Conservation (phyloP, 2,113 vertebrate genomes). For the Sorex araneus region DNA sequence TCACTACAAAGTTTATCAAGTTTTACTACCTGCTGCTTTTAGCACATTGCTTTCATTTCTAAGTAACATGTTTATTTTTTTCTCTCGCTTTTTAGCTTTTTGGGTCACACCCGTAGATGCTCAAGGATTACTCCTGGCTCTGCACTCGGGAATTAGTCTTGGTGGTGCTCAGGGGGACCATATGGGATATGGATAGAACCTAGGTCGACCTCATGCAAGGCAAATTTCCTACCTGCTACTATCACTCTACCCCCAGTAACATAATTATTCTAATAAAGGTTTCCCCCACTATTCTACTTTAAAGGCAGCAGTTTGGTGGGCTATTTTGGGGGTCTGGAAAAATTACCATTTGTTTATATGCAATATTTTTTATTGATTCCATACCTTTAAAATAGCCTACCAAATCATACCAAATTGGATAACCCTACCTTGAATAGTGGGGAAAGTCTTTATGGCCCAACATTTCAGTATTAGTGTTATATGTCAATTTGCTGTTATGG, state of each 20-base stretch:
- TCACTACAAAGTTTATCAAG: slow-evolving; percentile 17
- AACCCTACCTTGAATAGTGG: background rate
- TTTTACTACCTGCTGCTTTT: slow-evolving; percentile 49
- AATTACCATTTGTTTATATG: no score
- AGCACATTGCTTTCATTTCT: slow-evolving; percentile 50
- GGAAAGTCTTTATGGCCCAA: background rate
- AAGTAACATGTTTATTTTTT: background rate
- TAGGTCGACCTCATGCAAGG: no score
- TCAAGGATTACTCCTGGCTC: no score
- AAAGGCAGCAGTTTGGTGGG: background rate
- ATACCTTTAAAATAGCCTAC: no score
- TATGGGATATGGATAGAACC: no score
- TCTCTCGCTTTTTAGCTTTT: no score
- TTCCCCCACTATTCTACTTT: background rate
- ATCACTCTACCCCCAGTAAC: background rate
- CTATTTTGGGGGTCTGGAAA: background rate
- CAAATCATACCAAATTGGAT: no score
- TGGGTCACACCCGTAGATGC: no score
- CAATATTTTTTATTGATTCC: no score
- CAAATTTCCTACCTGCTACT: no score
- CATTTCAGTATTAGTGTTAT: slow-evolving; percentile 53
- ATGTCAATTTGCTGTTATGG: slow-evolving; percentile 28
- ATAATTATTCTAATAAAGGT: background rate
- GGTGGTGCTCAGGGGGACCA: no score
- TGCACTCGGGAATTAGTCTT: no score